phyloP scores from a whole-genome alignment of 2,113 vertebrate species.

The Corynorhinus townsendii region DNA sequence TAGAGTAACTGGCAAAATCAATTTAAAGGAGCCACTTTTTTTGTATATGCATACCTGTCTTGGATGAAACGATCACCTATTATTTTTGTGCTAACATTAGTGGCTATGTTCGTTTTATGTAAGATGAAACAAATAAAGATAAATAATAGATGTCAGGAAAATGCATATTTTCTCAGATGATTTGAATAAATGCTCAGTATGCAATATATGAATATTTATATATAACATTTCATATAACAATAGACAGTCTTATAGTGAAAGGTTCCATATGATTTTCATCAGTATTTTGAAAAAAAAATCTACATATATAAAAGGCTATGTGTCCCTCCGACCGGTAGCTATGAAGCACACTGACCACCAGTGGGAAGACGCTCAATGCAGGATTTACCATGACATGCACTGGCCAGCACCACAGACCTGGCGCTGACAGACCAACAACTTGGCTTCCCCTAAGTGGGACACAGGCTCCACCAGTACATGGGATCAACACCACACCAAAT shows the following conservation, averaged over 20 bases:
- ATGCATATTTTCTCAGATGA: neutral
- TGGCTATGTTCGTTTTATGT: neutral
- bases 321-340: too few species aligned
- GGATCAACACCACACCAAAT: too few species aligned
- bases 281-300: neutral
- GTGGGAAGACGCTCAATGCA: too few species aligned
- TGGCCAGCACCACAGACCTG: too few species aligned
- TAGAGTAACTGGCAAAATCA: neutral
- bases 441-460: too few species aligned
- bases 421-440: too few species aligned
- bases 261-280: too few species aligned
- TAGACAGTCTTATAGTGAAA: neutral
- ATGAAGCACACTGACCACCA: too few species aligned
- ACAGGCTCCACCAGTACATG: too few species aligned
- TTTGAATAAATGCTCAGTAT: neutral
- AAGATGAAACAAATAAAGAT: neutral
- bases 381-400: too few species aligned
- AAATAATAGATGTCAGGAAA: neutral
- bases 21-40: neutral
- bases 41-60: accelerated
- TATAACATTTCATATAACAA: neutral
- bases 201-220: neutral
- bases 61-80: neutral
- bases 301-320: too few species aligned
- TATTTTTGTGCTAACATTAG: neutral